These are phyloP conservation scores for Eucidaris tribuloides DNA, from an alignment of 35 echinoderm and acorn worm species.

Conservation along the genomic window DNA sequence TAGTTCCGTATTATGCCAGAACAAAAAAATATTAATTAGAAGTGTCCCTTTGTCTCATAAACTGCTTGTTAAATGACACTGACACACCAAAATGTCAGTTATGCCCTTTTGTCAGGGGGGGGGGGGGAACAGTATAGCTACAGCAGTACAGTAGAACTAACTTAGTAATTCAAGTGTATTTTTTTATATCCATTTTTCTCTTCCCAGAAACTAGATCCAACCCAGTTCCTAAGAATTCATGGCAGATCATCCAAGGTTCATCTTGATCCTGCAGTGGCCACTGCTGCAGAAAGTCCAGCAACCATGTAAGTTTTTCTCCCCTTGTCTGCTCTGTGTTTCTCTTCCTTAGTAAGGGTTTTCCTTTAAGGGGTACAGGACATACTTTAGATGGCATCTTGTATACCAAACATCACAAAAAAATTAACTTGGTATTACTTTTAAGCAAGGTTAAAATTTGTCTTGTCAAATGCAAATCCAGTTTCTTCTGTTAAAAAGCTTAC, in stretches of 20 bases:
- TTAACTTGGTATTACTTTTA: background rate
- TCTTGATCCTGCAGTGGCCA: constrained; percentile 84
- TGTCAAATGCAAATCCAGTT: background rate
- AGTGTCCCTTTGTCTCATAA: too few species aligned
- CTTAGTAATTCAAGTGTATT: background rate
- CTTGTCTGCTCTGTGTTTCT: too few species aligned
- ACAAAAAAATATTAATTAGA: too few species aligned
- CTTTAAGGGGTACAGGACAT: background rate
- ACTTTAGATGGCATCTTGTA: background rate
- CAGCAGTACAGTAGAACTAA: too few species aligned
- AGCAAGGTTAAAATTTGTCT: background rate
- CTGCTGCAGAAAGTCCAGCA: constrained; percentile 84
- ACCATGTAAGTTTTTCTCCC: constrained; percentile 99
- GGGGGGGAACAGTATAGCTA: too few species aligned
- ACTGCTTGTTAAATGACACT: too few species aligned
- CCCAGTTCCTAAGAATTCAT: constrained; percentile 91
- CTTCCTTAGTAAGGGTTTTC: too few species aligned
- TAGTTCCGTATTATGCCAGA: too few species aligned
- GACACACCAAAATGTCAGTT: too few species aligned
- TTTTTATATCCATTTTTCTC: background rate
- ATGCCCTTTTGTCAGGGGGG: too few species aligned
- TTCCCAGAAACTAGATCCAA: constrained; percentile 96
- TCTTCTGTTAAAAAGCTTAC: background rate
- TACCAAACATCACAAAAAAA: background rate
- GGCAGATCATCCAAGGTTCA: constrained; percentile 80